These are phyloP conservation scores for Sarcophaga carnaria DNA, from an alignment of 2,888 invertebrate genomes.

Conservation along the genomic window DNA sequence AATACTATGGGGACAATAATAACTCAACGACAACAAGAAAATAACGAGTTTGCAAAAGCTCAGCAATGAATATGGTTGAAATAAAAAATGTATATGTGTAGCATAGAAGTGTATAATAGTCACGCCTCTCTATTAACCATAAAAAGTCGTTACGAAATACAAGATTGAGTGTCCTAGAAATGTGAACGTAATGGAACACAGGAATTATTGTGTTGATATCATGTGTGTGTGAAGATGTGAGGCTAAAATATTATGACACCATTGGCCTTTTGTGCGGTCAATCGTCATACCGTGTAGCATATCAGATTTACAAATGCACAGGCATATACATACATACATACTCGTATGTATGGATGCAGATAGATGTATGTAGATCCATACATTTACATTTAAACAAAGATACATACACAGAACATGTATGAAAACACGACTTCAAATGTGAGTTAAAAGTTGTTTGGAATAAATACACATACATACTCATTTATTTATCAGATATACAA, in stretches of 20 bases:
- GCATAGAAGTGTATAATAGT: not conserved
- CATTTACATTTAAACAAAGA: not conserved
- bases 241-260: constrained; percentile 57
- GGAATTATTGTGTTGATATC: constrained; percentile 56
- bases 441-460: constrained; percentile 38
- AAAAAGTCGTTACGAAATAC: not conserved
- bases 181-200: not conserved
- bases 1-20: not conserved
- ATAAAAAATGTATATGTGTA: not conserved
- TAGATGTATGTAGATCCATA: not conserved
- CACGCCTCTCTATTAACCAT: constrained; percentile 30
- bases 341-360: not conserved
- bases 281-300: constrained; percentile 21
- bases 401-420: constrained; percentile 1
- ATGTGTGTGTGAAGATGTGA: constrained; percentile 29
- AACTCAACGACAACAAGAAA: not conserved
- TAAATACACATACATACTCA: not conserved
- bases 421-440: not conserved
- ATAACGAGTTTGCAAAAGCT: not conserved
- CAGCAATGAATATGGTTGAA: not conserved
- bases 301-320: constrained; percentile 22
- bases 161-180: not conserved
- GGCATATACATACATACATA: not conserved
- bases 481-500: not conserved
- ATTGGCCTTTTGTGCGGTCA: constrained; percentile 58